Percentiles rank a stretch among this genome's conserved stretches.
Conservation (phyloP, 2,888 invertebrate species). For the Thalpophila matura region DNA sequence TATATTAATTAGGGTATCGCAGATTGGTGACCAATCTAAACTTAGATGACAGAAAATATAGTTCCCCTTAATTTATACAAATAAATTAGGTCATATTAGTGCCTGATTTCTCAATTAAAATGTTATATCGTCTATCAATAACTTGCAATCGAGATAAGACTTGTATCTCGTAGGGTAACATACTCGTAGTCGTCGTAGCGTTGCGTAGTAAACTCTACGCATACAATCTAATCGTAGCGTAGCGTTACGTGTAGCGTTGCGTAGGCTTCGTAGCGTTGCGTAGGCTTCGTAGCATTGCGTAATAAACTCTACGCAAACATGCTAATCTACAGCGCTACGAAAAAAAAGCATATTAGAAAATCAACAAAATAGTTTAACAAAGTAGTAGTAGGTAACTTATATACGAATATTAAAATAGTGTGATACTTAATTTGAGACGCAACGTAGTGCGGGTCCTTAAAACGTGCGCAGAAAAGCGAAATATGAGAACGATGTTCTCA, state of each 20-base stretch:
- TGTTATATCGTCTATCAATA: no score
- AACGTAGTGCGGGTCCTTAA: no score
- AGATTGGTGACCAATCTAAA: no score
- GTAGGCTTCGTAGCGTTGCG: background rate
- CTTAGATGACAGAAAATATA: no score
- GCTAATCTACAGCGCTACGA: background rate
- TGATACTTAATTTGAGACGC: no score
- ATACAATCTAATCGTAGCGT: background rate
- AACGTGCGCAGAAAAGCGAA: constrained; percentile 47
- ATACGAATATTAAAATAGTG: no score
- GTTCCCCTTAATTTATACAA: no score
- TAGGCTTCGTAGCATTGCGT: background rate
- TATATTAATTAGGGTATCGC: no score
- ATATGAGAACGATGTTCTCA: constrained; percentile 45
- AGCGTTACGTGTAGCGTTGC: background rate
- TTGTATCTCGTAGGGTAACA: background rate
- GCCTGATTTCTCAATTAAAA: no score
- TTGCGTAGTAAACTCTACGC: background rate
- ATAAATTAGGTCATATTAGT: no score
- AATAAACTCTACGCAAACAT: no score
- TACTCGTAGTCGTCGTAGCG: background rate
- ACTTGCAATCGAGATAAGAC: no score
- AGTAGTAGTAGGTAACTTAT: background rate
- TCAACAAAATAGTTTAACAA: background rate
- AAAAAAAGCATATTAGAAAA: background rate